A percentile compares a stretch with the other conserved stretches of the same genome.
Evolutionary conservation across 2,797 vertebrate species (phyloP).

Genomic region (Hylomyscus alleni): DNA sequence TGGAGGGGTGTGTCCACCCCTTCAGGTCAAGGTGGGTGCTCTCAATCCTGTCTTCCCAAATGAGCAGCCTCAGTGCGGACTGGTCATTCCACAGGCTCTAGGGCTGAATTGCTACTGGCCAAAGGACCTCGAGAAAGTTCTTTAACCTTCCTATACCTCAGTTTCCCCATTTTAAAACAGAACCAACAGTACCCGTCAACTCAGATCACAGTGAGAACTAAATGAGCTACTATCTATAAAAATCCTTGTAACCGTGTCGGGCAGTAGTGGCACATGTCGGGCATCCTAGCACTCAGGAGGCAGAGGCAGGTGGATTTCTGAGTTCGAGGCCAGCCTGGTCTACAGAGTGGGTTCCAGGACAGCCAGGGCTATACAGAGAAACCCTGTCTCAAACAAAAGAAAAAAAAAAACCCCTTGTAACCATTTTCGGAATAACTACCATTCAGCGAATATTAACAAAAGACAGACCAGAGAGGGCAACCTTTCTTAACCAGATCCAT

Average conservation of each 20-base stretch:
- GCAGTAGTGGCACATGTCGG: too few species aligned
- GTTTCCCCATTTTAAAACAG: slow-evolving; percentile 32
- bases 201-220: neutral
- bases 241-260: neutral
- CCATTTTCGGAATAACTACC: slow-evolving; percentile 19
- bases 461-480: neutral
- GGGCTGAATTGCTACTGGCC: neutral
- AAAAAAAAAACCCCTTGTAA: neutral
- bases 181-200: neutral
- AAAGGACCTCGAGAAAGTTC: neutral
- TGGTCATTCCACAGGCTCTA: neutral
- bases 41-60: neutral
- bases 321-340: too few species aligned
- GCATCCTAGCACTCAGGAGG: too few species aligned
- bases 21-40: slow-evolving; percentile 55
- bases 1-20: neutral
- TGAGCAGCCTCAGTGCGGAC: neutral
- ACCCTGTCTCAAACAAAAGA: too few species aligned
- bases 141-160: neutral
- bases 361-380: too few species aligned
- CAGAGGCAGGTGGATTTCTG: too few species aligned
- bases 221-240: slow-evolving; percentile 27
- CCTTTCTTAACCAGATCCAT: neutral
- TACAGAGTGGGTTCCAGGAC: too few species aligned
- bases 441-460: slow-evolving; percentile 32